These are phyloP conservation scores for Magallana gigas DNA, from an alignment of 1,140 invertebrate species.

Conservation along the genomic window DNA sequence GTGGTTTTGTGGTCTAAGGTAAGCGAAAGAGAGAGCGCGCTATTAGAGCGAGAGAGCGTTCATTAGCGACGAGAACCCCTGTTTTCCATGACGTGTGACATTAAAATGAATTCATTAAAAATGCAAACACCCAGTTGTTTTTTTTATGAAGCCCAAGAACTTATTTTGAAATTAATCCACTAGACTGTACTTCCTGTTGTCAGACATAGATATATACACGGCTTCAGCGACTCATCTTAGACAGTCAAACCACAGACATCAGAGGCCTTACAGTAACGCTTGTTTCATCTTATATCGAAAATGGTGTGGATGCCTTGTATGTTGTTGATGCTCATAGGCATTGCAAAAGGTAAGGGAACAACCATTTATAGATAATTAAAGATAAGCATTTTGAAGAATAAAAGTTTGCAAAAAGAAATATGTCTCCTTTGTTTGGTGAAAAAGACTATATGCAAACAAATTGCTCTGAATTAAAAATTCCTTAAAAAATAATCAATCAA, in stretches of 20 bases:
- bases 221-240: background rate
- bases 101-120: conserved; percentile 16
- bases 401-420: too few relatives aligned
- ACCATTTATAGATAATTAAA: too few relatives aligned
- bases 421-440: too few relatives aligned
- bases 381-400: too few relatives aligned
- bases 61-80: background rate
- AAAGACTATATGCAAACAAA: too few relatives aligned
- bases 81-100: background rate
- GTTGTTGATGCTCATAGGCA: background rate
- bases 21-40: background rate
- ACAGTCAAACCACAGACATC: background rate
- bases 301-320: background rate
- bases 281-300: too few relatives aligned
- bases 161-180: conserved; percentile 9
- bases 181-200: conserved; percentile 10
- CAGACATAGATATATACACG: background rate
- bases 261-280: too few relatives aligned
- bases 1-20: background rate
- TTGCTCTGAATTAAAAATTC: too few relatives aligned
- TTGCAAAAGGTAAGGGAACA: background rate
- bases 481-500: too few relatives aligned
- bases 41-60: background rate
- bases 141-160: conserved; percentile 16
- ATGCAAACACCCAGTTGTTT: background rate